These are phyloP conservation scores for Oceanodroma leucorhoa DNA, from an alignment of 2,797 vertebrate species.

Conservation along the genomic window DNA sequence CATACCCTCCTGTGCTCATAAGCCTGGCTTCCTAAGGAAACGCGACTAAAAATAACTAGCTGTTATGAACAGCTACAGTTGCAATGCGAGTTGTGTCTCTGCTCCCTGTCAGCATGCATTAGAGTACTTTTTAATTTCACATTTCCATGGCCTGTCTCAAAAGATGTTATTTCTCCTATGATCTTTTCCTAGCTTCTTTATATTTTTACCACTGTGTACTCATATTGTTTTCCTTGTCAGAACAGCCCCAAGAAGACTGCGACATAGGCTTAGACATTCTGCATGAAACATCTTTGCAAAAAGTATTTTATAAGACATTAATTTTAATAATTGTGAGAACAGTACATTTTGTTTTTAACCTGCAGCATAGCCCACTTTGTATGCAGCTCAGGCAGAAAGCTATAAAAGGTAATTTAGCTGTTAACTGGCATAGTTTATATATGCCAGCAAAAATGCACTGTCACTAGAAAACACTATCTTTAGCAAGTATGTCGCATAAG, in stretches of 20 bases:
- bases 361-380: background rate
- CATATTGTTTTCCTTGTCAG: background rate
- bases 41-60: background rate
- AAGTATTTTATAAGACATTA: background rate
- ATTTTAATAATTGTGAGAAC: slow-evolving; percentile 36
- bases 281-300: background rate
- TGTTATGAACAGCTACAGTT: background rate
- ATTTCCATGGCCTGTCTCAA: background rate
- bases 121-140: slow-evolving; percentile 13
- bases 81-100: background rate
- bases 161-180: slow-evolving; percentile 3
- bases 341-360: background rate
- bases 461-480: slow-evolving; percentile 26
- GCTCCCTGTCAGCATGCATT: background rate
- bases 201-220: background rate
- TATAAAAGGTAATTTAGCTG: slow-evolving; percentile 25
- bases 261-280: background rate
- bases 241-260: background rate
- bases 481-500: background rate
- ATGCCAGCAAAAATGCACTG: background rate
- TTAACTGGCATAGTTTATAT: background rate
- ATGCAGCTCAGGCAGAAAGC: slow-evolving; percentile 7
- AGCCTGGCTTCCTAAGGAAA: background rate
- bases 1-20: background rate
- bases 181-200: background rate